Percentiles rank a stretch among this genome's conserved stretches.
phyloP scores from a whole-genome alignment of 2,888 invertebrate genomes.

The Drosophila fulvimacula region DNA sequence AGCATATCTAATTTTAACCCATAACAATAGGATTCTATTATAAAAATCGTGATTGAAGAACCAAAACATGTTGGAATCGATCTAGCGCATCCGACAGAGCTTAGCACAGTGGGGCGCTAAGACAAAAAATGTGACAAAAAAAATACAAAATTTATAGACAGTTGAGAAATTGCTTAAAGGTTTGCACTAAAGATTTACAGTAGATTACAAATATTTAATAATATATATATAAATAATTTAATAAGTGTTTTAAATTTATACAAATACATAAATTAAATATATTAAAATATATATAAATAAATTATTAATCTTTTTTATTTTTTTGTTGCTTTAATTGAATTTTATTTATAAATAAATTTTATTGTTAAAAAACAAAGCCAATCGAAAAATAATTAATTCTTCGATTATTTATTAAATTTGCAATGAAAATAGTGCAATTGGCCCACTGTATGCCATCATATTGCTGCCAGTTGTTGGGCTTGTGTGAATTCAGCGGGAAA shows the following conservation, averaged over 20 bases:
- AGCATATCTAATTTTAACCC: neutral
- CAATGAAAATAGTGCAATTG: neutral
- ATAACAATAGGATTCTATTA: neutral
- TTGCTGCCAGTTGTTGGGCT: conserved; percentile 19
- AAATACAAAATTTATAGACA: neutral
- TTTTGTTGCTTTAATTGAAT: too few species aligned
- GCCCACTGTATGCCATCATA: neutral
- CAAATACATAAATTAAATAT: too few species aligned
- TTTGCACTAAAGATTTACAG: neutral
- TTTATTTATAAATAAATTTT: too few species aligned
- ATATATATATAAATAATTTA: too few species aligned
- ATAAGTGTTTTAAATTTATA: too few species aligned
- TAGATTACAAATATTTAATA: too few species aligned
- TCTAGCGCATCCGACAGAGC: conserved; percentile 32
- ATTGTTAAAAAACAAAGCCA: too few species aligned
- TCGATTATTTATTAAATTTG: neutral
- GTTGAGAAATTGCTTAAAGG: neutral
- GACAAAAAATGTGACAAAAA: neutral
- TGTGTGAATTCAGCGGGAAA: conserved; percentile 46
- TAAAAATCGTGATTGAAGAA: conserved; percentile 18
- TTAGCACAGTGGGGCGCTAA: neutral
- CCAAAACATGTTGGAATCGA: conserved; percentile 44
- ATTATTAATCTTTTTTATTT: too few species aligned
- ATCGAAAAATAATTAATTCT: too few species aligned
- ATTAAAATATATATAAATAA: too few species aligned